phyloP scores from a whole-genome alignment of 2,797 vertebrate genomes.

The Poeciliopsis presidionis region DNA sequence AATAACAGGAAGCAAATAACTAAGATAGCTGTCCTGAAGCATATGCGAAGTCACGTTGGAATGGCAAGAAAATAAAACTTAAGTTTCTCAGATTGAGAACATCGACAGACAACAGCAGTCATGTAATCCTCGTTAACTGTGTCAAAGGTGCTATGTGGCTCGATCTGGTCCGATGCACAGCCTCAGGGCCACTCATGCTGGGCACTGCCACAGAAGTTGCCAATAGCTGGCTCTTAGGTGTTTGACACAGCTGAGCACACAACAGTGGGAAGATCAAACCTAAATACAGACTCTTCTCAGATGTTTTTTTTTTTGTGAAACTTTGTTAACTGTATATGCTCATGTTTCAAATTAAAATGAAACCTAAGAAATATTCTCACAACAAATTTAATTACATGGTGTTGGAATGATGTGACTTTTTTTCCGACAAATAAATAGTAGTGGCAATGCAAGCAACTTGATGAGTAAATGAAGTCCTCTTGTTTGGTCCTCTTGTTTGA shows the following conservation, averaged over 20 bases:
- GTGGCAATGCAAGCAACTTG: neutral
- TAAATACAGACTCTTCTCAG: constrained; percentile 12
- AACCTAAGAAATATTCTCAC: neutral
- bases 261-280: constrained; percentile 26
- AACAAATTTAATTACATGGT: neutral
- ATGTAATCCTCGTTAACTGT: constrained; percentile 54
- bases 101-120: constrained; percentile 59
- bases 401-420: neutral
- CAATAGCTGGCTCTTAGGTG: constrained; percentile 58
- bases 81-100: constrained; percentile 27
- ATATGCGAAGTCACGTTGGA: neutral
- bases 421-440: neutral
- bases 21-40: constrained; percentile 3
- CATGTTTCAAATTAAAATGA: neutral
- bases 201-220: constrained; percentile 51
- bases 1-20: constrained; percentile 16
- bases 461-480: neutral
- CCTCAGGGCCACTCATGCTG: constrained; percentile 63
- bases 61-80: constrained; percentile 21
- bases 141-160: constrained; percentile 63
- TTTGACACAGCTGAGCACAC: constrained; percentile 64
- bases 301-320: neutral
- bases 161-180: constrained; percentile 42
- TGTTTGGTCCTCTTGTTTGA: neutral
- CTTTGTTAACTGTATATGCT: constrained; percentile 20